Evolutionary conservation across 2,113 vertebrate species (phyloP), one percentile per base, ranked within the genome.

Genomic region (Oryzias woworae): DNA sequence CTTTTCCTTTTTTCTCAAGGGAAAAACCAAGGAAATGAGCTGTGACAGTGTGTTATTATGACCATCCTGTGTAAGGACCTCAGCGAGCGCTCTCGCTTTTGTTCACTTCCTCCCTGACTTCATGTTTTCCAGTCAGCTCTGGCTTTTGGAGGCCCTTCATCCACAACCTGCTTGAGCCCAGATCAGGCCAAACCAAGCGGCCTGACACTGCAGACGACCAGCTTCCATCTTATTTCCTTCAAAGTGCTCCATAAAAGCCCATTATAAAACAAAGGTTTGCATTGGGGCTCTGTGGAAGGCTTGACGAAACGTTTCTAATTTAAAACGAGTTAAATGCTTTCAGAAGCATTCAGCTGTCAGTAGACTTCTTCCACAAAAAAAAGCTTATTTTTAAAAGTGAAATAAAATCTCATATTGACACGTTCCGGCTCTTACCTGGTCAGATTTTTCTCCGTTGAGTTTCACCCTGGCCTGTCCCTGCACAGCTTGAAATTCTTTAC

Each of bases 21-120:
- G 67, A 62, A 73, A 68, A 78, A 68, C 66, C 53, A 72, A 67
- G 55, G 67, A 58, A 63, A 14, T 52, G 36, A 36, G 61, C 70
- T 70, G 66, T 66, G 75, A 71, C 59, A 61, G 18, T 47, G 73
- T 83, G 78, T 85, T 85, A 76, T 77, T 85, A 50, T 73, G 73
- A 73, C 31, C 70, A 62, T 69, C 63, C 64, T 74, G 45, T 43
- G 65, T 68, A 56, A 73, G 58, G 67, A 73, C 71, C 71, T 69
- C 48, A 71, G 47, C 54, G 12, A 62, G 62, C 36, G 36, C 42
- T 57, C 66, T 86, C 67, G 83, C 75, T 84, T 88, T 83, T 85
- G 82, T 87, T 84, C 84, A 82, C 82, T 83, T 90, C 83, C 83
- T 90, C 84, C 77, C 86, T 91, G 89, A 91, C 86, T 86, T 92